Evolutionary conservation across 2,113 vertebrate genomes (phyloP).

Genomic region (Pterocles orientalis): DNA sequence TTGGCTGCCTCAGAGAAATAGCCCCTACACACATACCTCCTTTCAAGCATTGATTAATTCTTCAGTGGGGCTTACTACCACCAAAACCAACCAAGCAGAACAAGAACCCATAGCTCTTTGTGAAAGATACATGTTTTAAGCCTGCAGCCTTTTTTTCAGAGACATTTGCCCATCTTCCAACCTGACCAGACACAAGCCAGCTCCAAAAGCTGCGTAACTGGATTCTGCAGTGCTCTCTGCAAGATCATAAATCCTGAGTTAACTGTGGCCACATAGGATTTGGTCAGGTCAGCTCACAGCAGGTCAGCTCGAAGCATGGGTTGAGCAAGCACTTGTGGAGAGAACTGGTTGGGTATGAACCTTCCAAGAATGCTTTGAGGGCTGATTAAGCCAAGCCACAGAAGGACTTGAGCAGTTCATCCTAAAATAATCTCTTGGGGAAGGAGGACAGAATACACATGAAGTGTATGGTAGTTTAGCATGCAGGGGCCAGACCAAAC

Average conservation of each 20-base stretch:
- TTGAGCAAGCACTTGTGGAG: neutral
- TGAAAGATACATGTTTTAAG: neutral
- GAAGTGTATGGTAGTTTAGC: neutral
- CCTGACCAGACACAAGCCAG: neutral
- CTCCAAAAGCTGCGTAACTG: neutral
- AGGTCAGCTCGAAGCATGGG: neutral
- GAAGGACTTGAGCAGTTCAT: neutral
- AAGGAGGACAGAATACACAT: neutral
- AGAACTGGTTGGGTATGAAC: neutral
- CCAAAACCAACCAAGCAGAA: neutral
- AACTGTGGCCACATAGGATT: neutral
- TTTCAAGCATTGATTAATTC: neutral
- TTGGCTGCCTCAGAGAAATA: neutral
- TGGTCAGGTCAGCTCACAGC: conserved; percentile 17
- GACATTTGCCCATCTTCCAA: neutral
- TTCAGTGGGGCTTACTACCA: neutral
- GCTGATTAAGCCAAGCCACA: neutral
- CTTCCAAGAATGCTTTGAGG: neutral
- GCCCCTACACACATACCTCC: neutral
- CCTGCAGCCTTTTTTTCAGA: neutral
- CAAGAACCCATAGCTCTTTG: neutral
- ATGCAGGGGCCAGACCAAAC: neutral
- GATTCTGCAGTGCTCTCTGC: neutral
- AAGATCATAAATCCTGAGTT: neutral
- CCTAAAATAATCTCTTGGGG: neutral